Base-by-base conservation (phyloP, 2,888 invertebrate genomes). In the Leucophora obtusa region DNA sequence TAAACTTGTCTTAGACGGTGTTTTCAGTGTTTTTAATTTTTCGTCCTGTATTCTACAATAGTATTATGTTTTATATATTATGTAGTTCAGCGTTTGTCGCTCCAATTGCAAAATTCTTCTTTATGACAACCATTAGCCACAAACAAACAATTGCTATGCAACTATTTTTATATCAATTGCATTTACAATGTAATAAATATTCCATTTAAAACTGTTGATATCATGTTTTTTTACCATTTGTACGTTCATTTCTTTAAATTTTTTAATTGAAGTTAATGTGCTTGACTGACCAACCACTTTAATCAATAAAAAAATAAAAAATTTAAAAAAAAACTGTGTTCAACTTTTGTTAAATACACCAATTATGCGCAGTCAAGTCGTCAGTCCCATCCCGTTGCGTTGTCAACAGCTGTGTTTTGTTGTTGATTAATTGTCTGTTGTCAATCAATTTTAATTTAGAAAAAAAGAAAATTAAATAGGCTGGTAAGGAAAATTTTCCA, bases 201-300 rank as follows among this genome's bases (percentile, higher is more conserved):
- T 78, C 28, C 43, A 71, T 56, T 68, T 60, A 54, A 47, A 38
- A 38, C 38, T 47, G 33, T 47, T 10, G 15, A 59, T 70, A 15
- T 71, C 38, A 65, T 62, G 50, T 14, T 60, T 35, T 14, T 15
- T 51, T 28, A 18, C 47, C 43, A 33, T 63, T 43, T 14, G 43
- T 10, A 9, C 50, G 9, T 21, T 54, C 63, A 50, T 68, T 18
- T 69, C 56, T 14, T 75, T 62, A 62, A 66, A 51, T 11, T 35
- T 65, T 58, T 59, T 73, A 81, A 81, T 81, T 81, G 72, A 76
- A 76, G 58, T 81, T 73, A 81, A 81, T 81, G 72, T 51, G 59
- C 58, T 60, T 69, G 18, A 77, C 59, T 69, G 69, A 66, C 4
- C 60, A 54, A 71, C 66, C 76, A 80, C 62, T 80, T 75, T 51